These are phyloP conservation scores for Drosophila paranaensis DNA, from an alignment of 2,888 invertebrate species.

Conservation along the genomic window DNA sequence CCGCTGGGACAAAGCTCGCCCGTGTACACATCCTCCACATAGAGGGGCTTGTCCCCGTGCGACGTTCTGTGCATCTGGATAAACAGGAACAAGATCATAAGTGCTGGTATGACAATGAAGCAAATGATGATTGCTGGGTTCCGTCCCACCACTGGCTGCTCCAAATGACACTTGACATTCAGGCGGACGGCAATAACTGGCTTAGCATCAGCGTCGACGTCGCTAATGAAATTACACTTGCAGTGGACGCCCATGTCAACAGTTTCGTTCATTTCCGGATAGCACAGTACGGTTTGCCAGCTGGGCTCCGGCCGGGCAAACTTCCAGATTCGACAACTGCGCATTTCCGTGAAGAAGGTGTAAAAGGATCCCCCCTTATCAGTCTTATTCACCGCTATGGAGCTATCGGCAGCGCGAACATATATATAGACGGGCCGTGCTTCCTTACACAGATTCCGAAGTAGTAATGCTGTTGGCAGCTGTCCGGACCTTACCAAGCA, in stretches of 20 bases:
- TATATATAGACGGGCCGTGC: conserved; percentile 43
- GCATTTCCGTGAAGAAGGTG: conserved; percentile 45
- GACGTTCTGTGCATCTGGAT: conserved; percentile 10
- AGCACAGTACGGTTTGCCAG: conserved; percentile 42
- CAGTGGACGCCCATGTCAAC: conserved; percentile 42
- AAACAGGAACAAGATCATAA: conserved; percentile 6
- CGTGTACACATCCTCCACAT: conserved; percentile 15
- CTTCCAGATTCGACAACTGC: conserved; percentile 46
- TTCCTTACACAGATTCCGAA: conserved; percentile 39
- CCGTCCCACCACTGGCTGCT: conserved; percentile 26
- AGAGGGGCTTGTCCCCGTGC: conserved; percentile 28
- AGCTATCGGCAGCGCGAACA: conserved; percentile 25
- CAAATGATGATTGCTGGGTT: conserved; percentile 34
- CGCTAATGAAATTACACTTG: conserved; percentile 44
- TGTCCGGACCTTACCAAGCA: conserved; percentile 29
- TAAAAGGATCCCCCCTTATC: conserved; percentile 40
- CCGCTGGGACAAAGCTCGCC: conserved; percentile 29
- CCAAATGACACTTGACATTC: conserved; percentile 51
- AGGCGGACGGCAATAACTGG: conserved; percentile 41
- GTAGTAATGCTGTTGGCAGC: conserved; percentile 24
- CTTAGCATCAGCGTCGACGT: conserved; percentile 45
- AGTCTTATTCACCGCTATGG: conserved; percentile 1
- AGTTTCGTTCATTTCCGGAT: conserved; percentile 48
- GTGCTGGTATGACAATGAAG: conserved; percentile 8
- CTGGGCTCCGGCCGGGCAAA: conserved; percentile 51